Evolutionary conservation across 2,888 invertebrate species (phyloP).

Genomic region (Alloscopus bannaensis): DNA sequence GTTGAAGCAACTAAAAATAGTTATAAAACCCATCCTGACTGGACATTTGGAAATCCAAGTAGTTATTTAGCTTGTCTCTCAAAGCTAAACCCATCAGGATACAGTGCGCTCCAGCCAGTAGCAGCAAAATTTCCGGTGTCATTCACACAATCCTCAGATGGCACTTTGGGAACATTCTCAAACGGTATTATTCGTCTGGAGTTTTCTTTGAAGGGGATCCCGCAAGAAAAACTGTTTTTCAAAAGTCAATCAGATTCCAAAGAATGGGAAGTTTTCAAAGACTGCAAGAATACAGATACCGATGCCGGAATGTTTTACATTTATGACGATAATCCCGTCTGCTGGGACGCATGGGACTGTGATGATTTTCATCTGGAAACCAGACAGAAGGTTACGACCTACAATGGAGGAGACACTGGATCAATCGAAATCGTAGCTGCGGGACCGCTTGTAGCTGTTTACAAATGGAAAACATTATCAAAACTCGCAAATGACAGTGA

Average conservation of each 20-base stretch:
- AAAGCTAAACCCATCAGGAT: constrained; percentile 58
- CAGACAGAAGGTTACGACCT: constrained; percentile 65
- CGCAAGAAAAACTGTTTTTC: constrained; percentile 52
- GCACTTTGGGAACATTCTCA: constrained; percentile 13
- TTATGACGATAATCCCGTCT: constrained; percentile 78
- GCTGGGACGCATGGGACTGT: constrained; percentile 79
- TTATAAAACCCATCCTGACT: constrained; percentile 41
- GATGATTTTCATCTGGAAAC: constrained; percentile 79
- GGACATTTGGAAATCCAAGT: constrained; percentile 27
- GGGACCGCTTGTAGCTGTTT: constrained; percentile 62
- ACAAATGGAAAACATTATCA: constrained; percentile 60
- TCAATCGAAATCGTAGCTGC: constrained; percentile 17
- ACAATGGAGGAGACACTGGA: neutral
- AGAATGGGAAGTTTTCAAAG: constrained; percentile 36
- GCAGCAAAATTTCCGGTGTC: constrained; percentile 38
- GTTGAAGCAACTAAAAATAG: constrained; percentile 23
- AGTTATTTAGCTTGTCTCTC: constrained; percentile 59
- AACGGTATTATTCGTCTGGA: constrained; percentile 52
- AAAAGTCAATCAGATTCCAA: neutral
- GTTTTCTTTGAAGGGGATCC: constrained; percentile 44
- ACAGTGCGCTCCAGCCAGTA: constrained; percentile 33
- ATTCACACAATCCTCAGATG: neutral
- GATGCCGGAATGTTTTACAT: constrained; percentile 74
- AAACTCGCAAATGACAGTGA: constrained; percentile 54
- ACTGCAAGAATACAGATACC: constrained; percentile 45